Evolutionary conservation across 53 echinoderm and acorn worm species (phyloP).

Genomic region (Paracentrotus lividus): DNA sequence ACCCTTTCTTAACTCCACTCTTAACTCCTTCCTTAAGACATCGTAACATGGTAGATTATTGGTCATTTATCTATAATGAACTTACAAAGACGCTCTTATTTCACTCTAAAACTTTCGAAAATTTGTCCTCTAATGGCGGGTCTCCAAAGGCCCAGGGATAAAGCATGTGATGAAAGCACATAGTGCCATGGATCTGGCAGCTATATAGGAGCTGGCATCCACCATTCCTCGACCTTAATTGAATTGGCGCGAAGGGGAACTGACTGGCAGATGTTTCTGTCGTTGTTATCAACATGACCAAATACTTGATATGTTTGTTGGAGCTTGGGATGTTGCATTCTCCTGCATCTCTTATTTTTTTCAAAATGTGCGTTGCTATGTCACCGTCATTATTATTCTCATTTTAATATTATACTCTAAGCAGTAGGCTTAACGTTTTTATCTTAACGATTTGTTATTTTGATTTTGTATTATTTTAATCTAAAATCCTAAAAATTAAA

Average conservation of each 20-base stretch:
- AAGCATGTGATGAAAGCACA: neutral
- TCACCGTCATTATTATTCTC: neutral
- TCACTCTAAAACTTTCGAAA: slow-evolving; percentile 10
- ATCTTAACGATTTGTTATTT: too few relatives aligned
- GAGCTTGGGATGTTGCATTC: slow-evolving; percentile 37
- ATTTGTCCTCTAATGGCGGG: neutral
- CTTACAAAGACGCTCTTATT: slow-evolving; percentile 11
- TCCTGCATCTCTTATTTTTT: too few relatives aligned
- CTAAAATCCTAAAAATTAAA: too few relatives aligned
- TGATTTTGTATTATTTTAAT: too few relatives aligned
- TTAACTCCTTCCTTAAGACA: neutral
- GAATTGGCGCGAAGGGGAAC: slow-evolving; percentile 31
- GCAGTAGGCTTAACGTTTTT: too few relatives aligned
- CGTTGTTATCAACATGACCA: neutral
- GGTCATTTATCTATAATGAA: neutral
- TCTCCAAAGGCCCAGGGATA: neutral
- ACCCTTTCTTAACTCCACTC: neutral
- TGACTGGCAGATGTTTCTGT: slow-evolving; percentile 56
- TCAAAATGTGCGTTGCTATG: too few relatives aligned
- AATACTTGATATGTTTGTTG: slow-evolving; percentile 25
- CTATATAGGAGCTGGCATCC: neutral
- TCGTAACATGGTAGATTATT: neutral
- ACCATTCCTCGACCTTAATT: slow-evolving; percentile 43
- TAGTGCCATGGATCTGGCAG: neutral
- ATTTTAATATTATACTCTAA: too few relatives aligned